These are phyloP conservation scores for Fopius arisanus DNA, from an alignment of 1,140 invertebrate species.

Conservation along the genomic window DNA sequence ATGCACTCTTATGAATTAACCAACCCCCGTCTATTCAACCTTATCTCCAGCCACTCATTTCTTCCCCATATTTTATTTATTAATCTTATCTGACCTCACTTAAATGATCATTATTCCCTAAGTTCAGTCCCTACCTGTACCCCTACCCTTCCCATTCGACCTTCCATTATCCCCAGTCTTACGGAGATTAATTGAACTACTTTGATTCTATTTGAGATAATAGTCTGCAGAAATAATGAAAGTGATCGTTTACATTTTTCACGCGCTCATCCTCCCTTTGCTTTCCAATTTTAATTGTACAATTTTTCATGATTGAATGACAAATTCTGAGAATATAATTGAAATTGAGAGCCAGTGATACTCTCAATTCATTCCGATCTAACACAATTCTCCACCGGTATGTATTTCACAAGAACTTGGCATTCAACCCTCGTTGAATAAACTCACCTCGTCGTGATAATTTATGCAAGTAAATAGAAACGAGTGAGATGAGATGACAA, in stretches of 20 bases:
- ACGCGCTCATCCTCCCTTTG: no score
- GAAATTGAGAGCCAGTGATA: no score
- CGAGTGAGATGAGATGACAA: not conserved
- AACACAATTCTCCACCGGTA: not conserved
- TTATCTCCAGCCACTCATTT: not conserved
- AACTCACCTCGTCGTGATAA: not conserved
- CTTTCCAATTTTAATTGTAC: no score
- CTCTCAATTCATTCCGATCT: not conserved
- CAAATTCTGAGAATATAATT: no score
- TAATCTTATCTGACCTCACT: not conserved
- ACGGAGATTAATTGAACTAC: not conserved
- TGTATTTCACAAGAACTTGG: no score
- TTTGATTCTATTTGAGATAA: conserved; percentile 1
- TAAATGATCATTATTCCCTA: not conserved
- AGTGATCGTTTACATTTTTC: not conserved
- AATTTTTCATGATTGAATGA: no score
- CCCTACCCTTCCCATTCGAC: not conserved
- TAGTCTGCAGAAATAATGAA: not conserved
- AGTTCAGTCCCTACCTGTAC: not conserved
- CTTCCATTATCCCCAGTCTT: not conserved
- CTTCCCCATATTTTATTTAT: not conserved
- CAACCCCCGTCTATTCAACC: not conserved
- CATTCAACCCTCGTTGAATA: not conserved
- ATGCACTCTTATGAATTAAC: not conserved
- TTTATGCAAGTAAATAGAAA: not conserved